Base-by-base conservation (phyloP, 1,140 invertebrate species). In the Belonocnema kinseyi region DNA sequence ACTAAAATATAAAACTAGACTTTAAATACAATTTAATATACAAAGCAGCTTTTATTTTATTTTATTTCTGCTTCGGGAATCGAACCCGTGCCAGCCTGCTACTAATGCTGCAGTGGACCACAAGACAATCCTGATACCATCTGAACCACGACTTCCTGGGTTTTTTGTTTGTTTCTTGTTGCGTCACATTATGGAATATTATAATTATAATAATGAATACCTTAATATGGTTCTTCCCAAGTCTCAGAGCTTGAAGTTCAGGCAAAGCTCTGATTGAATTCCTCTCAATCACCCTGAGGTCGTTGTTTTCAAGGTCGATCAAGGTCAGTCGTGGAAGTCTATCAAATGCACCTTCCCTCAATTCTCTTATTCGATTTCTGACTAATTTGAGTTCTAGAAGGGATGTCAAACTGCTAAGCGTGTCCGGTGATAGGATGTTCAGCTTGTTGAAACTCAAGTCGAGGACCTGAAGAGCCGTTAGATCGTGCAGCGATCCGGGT, bases 381-480 rank as follows among this genome's bases (percentile, higher is more conserved):
- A 94, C 94, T 72, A 96, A 88, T 80, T 93, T 93, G 14, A 97
- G 91, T 85, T 95, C 94, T 16, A 92, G 91, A 11, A 97, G 91
- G 73, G 93, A 93, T 19, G 93, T 93, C 80, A 96, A 91, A 54
- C 93, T 94, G 74, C 93, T 94, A 46, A 97, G 89, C 2, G 93
- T 93, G 85, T 94, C 94, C 3, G 94, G 92, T 71, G 94, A 93
- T 54, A 96, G 90, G 75, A 92, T 90, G 77, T 94, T 94, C n/a
- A 97, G 92, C 78, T 95, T 93, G 90, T 98, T 98, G 85, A 94
- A 94, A 85, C 95, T 96, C 66, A 97, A 89, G 88, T 97, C 96
- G 17, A 98, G 91, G 58, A 93, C 90, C 85, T 94, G 92, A 16
- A 97, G 88, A 74, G 93, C 93, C 21, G 93, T 92, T 74, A 97